Base-by-base conservation (phyloP, 1,140 invertebrate species). In the Cephus cinctus region DNA sequence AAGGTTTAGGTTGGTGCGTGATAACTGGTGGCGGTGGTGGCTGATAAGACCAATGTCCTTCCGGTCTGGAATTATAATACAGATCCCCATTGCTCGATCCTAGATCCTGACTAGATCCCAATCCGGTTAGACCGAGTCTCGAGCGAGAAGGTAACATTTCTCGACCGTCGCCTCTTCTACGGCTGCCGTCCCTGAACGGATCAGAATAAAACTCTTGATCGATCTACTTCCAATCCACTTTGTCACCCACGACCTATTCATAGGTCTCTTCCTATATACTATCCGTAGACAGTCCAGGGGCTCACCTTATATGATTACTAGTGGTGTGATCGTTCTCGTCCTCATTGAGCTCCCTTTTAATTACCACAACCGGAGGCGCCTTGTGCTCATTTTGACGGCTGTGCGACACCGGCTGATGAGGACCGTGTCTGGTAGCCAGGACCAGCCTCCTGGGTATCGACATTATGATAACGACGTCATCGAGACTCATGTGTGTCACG, bases 391-490 rank as follows among this genome's bases (percentile, higher is more conserved):
- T 80, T 31, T 75, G 71, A 55, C 71, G 73, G 56, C 59, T 73
- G 11, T 75, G 73, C 11, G 71, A 61, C 9, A 76, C 46, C 5
- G 67, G 59, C 43, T 76, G 73, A 44, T 86, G 85, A 21, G 78
- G 69, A 47, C 87, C 80, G 60, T 88, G 89, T 52, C 94, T 83
- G 34, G 94, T 96, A 49, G 92, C 94, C 40, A 99, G 81, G 16
- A 98, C 86, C 57, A 99, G 81, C 57, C 96, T 84, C 61, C 95
- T 83, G 1, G 97, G 96, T 77, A 99, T 99, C 57, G 94, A 98
- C 93, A 99, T 98, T 61, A 98, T 92, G 61, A 98, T 96, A 42
- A 99, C 96, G 30, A 98, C 96, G 74, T 99, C 96, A 73, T 99
- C 96, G 53, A 99, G 78, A 55, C 92, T 95, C 95, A 98, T 98